Conservation (phyloP, 2,113 vertebrate genomes). For the Pachycephala philippinensis region DNA sequence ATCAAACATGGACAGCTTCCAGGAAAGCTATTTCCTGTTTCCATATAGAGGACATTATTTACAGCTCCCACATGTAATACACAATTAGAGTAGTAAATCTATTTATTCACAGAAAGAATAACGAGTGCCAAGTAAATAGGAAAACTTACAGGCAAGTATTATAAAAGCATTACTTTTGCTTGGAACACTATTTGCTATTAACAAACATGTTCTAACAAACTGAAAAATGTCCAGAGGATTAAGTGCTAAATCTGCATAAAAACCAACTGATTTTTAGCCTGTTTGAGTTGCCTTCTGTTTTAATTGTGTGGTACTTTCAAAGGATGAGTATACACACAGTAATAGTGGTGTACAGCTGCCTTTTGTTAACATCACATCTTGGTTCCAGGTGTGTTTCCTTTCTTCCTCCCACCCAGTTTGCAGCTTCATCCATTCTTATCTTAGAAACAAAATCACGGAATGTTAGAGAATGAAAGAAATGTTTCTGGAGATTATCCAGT, state of each 20-base stretch:
- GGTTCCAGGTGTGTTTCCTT: not conserved
- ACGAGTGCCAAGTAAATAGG: constrained; percentile 21
- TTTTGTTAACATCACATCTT: not conserved
- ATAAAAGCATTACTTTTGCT: constrained; percentile 21
- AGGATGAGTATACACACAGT: not conserved
- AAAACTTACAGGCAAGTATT: constrained; percentile 39
- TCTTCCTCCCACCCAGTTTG: not conserved
- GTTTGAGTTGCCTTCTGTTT: not conserved
- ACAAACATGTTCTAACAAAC: constrained; percentile 25
- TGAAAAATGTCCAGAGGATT: constrained; percentile 29
- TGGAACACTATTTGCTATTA: constrained; percentile 43
- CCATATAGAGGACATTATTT: constrained; percentile 48
- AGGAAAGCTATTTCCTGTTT: constrained; percentile 68
- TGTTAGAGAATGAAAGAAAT: not conserved
- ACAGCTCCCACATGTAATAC: constrained; percentile 5
- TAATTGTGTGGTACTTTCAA: not conserved
- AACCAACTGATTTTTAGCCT: not conserved
- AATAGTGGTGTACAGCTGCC: not conserved
- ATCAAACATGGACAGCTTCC: constrained; percentile 62
- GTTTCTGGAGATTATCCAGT: not conserved
- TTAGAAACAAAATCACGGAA: not conserved
- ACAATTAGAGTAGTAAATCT: constrained; percentile 57
- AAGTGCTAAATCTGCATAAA: constrained; percentile 9
- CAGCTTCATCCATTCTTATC: not conserved
- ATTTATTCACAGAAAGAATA: constrained; percentile 54